Evolutionary conservation across 2,888 invertebrate genomes (phyloP).

Genomic region (Hypselothyrea guttata): DNA sequence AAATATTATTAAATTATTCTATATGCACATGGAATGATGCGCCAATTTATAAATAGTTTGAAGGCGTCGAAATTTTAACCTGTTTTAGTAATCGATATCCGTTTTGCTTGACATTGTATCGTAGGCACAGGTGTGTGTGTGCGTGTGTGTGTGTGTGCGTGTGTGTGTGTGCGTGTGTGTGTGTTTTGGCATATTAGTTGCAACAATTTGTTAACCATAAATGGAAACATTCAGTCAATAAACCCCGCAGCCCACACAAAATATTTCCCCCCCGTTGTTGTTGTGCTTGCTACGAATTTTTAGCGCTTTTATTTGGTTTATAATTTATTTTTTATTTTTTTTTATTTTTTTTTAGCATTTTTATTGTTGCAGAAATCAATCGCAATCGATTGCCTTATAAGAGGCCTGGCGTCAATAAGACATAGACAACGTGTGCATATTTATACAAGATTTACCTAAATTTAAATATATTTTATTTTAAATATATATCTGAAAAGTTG

Average conservation of each 20-base stretch:
- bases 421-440: constrained; percentile 28
- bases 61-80: constrained; percentile 13
- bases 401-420: constrained; percentile 45
- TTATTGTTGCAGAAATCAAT: constrained; percentile 46
- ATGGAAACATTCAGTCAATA: constrained; percentile 66
- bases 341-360: constrained; percentile 20
- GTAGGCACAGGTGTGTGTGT: constrained; percentile 3
- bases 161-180: constrained; percentile 12
- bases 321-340: constrained; percentile 10
- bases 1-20: too few species aligned
- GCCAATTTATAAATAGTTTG: constrained; percentile 13
- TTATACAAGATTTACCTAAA: too few species aligned
- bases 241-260: constrained; percentile 53
- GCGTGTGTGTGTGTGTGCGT: constrained; percentile 1
- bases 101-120: constrained; percentile 7
- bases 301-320: constrained; percentile 2
- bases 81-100: constrained; percentile 22
- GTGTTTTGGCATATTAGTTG: constrained; percentile 46
- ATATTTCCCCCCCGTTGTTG: constrained; percentile 13
- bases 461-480: too few species aligned
- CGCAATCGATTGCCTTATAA: constrained; percentile 56
- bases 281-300: constrained; percentile 38
- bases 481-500: too few species aligned
- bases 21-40: constrained; percentile 18
- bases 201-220: constrained; percentile 64